A percentile compares a stretch with the other conserved stretches of the same genome.
These are phyloP conservation scores for Lypha dubia DNA, from an alignment of 2,888 invertebrate genomes.

Conservation along the genomic window DNA sequence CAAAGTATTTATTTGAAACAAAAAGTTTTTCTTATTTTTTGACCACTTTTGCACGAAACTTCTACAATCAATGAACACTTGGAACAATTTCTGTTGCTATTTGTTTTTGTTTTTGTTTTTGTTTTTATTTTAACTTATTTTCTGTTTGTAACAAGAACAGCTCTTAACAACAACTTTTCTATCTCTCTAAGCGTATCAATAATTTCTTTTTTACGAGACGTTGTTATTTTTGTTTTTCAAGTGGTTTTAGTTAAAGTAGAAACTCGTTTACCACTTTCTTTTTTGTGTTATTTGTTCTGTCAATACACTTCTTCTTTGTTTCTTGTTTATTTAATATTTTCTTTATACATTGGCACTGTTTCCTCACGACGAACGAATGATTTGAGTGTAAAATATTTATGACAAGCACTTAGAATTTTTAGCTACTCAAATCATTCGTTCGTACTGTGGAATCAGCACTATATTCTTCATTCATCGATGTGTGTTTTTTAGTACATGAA, in stretches of 20 bases:
- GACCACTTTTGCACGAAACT: not conserved
- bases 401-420: too few species aligned
- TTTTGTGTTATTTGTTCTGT: not conserved
- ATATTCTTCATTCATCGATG: too few species aligned
- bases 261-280: conserved; percentile 30
- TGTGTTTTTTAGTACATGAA: conserved; percentile 14
- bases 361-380: too few species aligned
- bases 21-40: conserved; percentile 5
- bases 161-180: conserved; percentile 35
- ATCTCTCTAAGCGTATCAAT: conserved; percentile 32
- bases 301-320: not conserved
- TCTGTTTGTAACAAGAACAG: conserved; percentile 4
- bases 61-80: not conserved
- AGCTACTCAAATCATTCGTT: too few species aligned
- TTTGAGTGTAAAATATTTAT: too few species aligned
- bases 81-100: not conserved
- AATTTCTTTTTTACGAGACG: not conserved
- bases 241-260: conserved; percentile 15
- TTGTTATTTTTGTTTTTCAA: conserved; percentile 10
- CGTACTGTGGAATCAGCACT: too few species aligned
- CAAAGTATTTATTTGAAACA: not conserved
- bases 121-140: too few species aligned
- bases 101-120: not conserved
- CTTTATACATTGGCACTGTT: not conserved
- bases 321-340: conserved; percentile 6